These are phyloP conservation scores for Adineta ricciae DNA, from an alignment of 2,888 invertebrate genomes.

Conservation along the genomic window DNA sequence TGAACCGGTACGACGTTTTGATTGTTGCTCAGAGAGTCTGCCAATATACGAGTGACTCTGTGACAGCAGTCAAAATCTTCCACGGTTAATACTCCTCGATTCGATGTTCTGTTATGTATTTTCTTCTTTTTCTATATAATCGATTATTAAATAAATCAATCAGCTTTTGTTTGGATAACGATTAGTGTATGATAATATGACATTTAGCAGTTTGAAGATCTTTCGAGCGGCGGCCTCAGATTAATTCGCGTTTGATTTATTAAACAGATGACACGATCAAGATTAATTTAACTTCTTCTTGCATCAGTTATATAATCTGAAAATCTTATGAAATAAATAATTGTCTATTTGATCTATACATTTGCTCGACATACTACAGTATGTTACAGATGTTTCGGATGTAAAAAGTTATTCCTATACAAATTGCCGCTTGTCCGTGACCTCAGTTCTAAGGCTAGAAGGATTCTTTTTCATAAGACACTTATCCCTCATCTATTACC, in stretches of 20 bases:
- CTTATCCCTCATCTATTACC: neutral
- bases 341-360: neutral
- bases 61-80: constrained; percentile 7
- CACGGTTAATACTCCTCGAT: neutral
- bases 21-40: constrained; percentile 23
- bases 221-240: too few species aligned
- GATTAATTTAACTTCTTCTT: too few species aligned
- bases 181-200: neutral
- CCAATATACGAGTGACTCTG: neutral
- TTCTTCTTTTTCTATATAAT: neutral
- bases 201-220: neutral
- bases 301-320: too few species aligned
- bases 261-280: too few species aligned
- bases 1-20: neutral
- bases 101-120: neutral
- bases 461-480: neutral
- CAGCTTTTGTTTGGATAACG: neutral
- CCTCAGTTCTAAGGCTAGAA: neutral
- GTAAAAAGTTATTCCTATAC: neutral
- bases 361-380: neutral
- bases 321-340: too few species aligned
- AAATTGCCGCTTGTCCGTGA: too few species aligned
- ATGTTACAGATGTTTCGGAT: neutral
- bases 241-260: too few species aligned
- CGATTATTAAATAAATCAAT: neutral